phyloP scores from a whole-genome alignment of 2,888 invertebrate species.

The Diachrysia chrysitis region DNA sequence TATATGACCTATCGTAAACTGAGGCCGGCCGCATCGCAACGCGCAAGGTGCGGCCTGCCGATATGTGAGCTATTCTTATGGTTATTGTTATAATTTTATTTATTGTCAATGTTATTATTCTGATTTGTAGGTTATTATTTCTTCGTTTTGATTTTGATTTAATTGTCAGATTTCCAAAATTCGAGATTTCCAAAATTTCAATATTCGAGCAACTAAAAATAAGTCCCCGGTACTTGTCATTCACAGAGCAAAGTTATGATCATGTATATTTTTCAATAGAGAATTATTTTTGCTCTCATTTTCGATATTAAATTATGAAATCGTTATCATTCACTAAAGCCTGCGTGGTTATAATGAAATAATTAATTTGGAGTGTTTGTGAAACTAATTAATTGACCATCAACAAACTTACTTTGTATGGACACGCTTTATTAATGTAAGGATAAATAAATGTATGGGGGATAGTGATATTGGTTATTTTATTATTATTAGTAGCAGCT shows the following conservation, averaged over 20 bases:
- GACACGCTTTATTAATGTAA: neutral
- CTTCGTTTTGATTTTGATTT: too few species aligned
- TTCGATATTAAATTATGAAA: neutral
- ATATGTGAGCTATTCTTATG: too few species aligned
- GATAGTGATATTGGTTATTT: neutral
- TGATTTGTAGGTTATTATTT: too few species aligned
- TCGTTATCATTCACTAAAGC: neutral
- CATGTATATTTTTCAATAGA: neutral
- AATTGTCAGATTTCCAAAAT: neutral
- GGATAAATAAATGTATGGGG: neutral
- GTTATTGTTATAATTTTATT: too few species aligned
- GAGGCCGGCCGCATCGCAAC: too few species aligned
- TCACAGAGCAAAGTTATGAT: neutral
- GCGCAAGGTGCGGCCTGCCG: too few species aligned
- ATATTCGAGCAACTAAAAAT: neutral
- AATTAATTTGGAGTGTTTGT: constrained; percentile 4
- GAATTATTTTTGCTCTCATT: neutral
- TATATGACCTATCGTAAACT: too few species aligned
- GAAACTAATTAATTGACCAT: constrained; percentile 2
- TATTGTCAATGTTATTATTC: too few species aligned
- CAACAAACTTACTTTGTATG: constrained; percentile 4
- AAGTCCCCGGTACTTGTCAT: neutral
- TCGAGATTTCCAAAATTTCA: neutral
- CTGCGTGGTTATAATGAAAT: neutral
- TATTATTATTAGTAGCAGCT: neutral